Base-by-base conservation (phyloP, 2,113 vertebrate species). In the Odocoileus virginianus region DNA sequence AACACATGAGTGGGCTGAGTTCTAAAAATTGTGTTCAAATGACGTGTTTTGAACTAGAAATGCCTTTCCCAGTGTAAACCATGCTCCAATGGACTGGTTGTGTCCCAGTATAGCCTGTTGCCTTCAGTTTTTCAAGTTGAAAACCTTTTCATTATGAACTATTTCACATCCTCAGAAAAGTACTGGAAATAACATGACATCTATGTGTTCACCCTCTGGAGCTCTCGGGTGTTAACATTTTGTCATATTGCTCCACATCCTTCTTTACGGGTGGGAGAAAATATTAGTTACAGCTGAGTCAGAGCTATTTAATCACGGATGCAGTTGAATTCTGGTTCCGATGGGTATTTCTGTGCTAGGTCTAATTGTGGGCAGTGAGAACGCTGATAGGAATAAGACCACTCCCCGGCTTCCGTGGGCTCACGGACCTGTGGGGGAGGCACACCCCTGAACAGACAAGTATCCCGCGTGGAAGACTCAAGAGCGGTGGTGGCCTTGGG, bases 181-280 rank as follows among this genome's bases (percentile, higher is more conserved):
- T 45, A 50, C 84, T 81, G 79, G 88, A 95, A 95, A 86, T 89
- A 50, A 74, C 25, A 50, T 17, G 94, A 94, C 93, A 79, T 64
- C 61, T 21, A 0, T 61, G 64, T 71, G 52, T 81, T 54, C 47
- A 91, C 94, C 64, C 78, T 60, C n/a, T 55, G 45, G 47, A 89
- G 36, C n/a, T 58, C 88, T 58, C 78, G 86, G 88, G 91, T 94
- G 94, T 61, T 79, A 81, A 60, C 97, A 92, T 95, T 89, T 94
- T 95, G 78, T 94, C 87, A 15, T 55, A 30, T 85, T 79, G 57
- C 83, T 79, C 95, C 57, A 15, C 67, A 52, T 67, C 19, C 81
- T 87, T 94, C 76, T 67, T 91, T 54, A 40, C 6, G 30, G 5
- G 43, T 67, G 81, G 55, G 85, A 79, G 93, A 12, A 83, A 83